Evolutionary conservation across 2,888 invertebrate genomes (phyloP), one percentile per base, ranked within the genome.

Genomic region (Halictus ligatus): DNA sequence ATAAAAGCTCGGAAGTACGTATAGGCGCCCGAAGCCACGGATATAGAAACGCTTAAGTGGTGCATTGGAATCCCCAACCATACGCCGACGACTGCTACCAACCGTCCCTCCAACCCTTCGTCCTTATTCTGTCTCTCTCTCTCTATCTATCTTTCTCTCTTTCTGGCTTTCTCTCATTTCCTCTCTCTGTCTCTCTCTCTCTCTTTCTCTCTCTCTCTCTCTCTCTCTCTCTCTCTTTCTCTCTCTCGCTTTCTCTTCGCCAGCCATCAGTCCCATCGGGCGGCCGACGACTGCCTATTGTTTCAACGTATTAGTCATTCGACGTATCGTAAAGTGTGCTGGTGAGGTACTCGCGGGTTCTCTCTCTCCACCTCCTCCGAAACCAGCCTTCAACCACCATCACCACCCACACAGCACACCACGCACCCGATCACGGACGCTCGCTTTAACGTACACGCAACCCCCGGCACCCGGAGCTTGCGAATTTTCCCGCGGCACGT

Each of bases 221-320:
- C 50, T 13, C 13, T 50, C 60, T 5, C n/a, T 54, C 21, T n/a
- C n/a, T n/a, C 58, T 13, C 25, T 54, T 8, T 54, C 21, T 54
- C 54, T 54, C 25, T 64, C 64, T 64, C 64, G 25, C 15, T 64
- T 64, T 64, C 64, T 64, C 64, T 64, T 64, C 29, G 64, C 82
- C 89, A 91, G 85, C 91, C 93, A 89, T 92, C 93, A 92, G 91
- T 92, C 91, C 93, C 93, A 92, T 92, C 93, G 93, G 92, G 92
- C 92, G 91, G 89, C 89, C 92, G 94, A 94, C 94, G 94, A 94
- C 93, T 93, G 94, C 94, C 95, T 94, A 95, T 95, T 95, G 94
- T 95, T 95, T 94, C 95, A 93, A 92, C 94, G 94, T 95, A 95
- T 95, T 95, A 95, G 95, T 95, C 94, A 95, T 95, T 95, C 94